Evolutionary conservation across 2,888 invertebrate species (phyloP).

Genomic region (Tetropium fuscum): DNA sequence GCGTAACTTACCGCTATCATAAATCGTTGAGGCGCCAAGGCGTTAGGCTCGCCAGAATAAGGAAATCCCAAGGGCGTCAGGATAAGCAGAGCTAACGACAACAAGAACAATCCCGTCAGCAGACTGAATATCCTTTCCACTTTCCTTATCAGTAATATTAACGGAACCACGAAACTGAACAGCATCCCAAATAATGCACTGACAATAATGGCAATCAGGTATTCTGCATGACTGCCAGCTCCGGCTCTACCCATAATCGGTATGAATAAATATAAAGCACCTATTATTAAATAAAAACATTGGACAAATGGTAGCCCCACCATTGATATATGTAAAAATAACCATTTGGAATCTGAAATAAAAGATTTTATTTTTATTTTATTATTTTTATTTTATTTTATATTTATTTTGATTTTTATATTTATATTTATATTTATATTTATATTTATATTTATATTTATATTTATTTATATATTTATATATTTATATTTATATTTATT

Average conservation of each 20-base stretch:
- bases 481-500: too few relatives aligned
- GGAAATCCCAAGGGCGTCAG: conserved; percentile 81
- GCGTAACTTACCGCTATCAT: conserved; percentile 75
- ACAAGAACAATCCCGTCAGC: conserved; percentile 68
- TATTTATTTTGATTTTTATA: too few relatives aligned
- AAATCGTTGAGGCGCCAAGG: conserved; percentile 79
- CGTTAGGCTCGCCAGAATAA: conserved; percentile 73
- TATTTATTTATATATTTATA: too few relatives aligned
- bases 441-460: too few relatives aligned
- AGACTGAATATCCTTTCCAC: conserved; percentile 69
- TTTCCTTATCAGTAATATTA: conserved; percentile 66
- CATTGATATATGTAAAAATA: conserved; percentile 69
- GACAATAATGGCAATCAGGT: conserved; percentile 71
- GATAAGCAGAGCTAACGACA: conserved; percentile 70
- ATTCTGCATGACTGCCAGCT: conserved; percentile 77
- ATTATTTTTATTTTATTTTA: too few relatives aligned
- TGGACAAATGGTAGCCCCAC: conserved; percentile 75
- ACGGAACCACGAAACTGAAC: conserved; percentile 66
- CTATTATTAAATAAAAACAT: conserved; percentile 77
- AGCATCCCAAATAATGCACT: conserved; percentile 61
- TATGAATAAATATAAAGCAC: conserved; percentile 79
- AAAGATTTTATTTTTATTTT: conserved; percentile 49
- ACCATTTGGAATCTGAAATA: conserved; percentile 69
- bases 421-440: too few relatives aligned
- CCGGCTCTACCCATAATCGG: conserved; percentile 87